Base-by-base conservation (phyloP, 2,888 invertebrate genomes). In the Hololepta plana region DNA sequence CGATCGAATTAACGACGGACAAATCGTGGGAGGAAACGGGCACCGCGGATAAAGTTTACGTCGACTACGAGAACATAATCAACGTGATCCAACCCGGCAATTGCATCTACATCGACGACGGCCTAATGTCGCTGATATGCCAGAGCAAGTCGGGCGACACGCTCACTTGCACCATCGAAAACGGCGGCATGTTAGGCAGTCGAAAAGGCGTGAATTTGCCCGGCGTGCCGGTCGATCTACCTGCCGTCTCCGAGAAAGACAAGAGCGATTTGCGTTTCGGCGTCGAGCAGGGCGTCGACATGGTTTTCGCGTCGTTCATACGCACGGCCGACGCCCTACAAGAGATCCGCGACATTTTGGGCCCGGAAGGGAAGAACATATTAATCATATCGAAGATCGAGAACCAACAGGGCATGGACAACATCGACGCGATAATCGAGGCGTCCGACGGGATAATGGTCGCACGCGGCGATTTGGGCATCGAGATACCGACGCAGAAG, bases 361-460 rank as follows among this genome's bases (percentile, higher is more conserved):
- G 84, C 12, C 80, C 79, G 23, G 69, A 76, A 48, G 90, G 90
- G 14, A 81, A 76, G 52, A 70, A 84, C 46, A 95, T 98, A 40
- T 69, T 80, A 56, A 81, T 98, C 46, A 90, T 98, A 46, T 84
- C 95, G 34, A 98, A 98, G 59, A 91, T 98, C 43, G 96, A 98
- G 59, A 96, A 96, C 57, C 91, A 95, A 49, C 91, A 95, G 59
- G 96, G 95, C 26, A 79, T 88, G 66, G 66, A 75, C 38, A 87
- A 88, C 55, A 66, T 95, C 37, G 88, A 95, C 51, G 85, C 87
- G 47, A 95, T 96, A 41, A 87, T 95, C 13, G 57, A 65, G 49
- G 84, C 72, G 12, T 77, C 90, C 1, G 95, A 98, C 52, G 96
- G 96, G 39, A 85, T 98, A 34, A 95, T 98, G 93, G 91, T 96